Conservation (phyloP, 2,888 invertebrate species). For the Limnephilus marmoratus region DNA sequence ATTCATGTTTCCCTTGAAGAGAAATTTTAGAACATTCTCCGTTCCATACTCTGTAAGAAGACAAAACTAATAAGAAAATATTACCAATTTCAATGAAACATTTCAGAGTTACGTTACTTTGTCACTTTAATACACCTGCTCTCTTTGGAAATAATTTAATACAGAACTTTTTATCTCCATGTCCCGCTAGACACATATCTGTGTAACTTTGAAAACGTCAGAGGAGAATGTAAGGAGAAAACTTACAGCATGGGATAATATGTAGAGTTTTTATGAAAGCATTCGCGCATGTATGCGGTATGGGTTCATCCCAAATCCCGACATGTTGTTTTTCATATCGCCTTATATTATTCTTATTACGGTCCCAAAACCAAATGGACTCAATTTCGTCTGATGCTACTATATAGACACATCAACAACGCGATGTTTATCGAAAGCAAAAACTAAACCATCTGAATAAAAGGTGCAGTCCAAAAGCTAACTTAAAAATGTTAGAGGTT, state of each 20-base stretch:
- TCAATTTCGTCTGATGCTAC: slow-evolving; percentile 63
- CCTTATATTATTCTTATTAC: slow-evolving; percentile 66
- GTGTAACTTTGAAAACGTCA: slow-evolving; percentile 35
- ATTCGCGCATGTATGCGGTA: slow-evolving; percentile 40
- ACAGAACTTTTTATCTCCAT: slow-evolving; percentile 48
- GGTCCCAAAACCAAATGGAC: slow-evolving; percentile 65
- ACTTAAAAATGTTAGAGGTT: background rate
- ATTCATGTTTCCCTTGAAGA: background rate
- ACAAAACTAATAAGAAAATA: slow-evolving; percentile 37
- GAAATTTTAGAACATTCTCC: background rate
- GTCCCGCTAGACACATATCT: slow-evolving; percentile 41
- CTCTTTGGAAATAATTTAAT: slow-evolving; percentile 46
- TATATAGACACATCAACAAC: background rate
- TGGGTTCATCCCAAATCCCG: slow-evolving; percentile 63
- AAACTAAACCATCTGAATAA: background rate
- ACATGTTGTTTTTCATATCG: slow-evolving; percentile 66
- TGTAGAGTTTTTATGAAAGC: slow-evolving; percentile 46
- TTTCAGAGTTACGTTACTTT: slow-evolving; percentile 39
- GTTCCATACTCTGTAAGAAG: background rate
- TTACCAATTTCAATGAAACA: slow-evolving; percentile 21
- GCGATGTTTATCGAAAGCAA: background rate
- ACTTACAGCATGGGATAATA: background rate
- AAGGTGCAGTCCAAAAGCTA: background rate
- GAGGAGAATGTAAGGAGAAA: slow-evolving; percentile 34
- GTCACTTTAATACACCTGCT: slow-evolving; percentile 47